Percentiles rank a stretch among this genome's conserved stretches.
phyloP scores from a whole-genome alignment of 2,113 vertebrate genomes.

The Panthera leo region DNA sequence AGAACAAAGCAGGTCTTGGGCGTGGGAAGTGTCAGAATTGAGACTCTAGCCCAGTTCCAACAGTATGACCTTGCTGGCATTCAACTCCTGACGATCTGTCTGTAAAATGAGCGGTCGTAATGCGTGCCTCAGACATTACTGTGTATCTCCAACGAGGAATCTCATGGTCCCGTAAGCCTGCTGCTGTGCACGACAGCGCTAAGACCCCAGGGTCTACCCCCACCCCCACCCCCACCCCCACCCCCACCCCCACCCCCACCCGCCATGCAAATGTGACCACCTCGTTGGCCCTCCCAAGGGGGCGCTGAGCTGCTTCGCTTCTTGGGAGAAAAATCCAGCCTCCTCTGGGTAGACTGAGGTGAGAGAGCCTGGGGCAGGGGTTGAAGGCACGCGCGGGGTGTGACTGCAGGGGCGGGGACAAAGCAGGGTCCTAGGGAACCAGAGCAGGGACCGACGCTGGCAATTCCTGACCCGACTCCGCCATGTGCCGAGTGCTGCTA shows the following conservation, averaged over 20 bases:
- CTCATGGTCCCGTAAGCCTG: fast-evolving
- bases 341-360: background rate
- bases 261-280: fast-evolving
- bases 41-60: too few species aligned
- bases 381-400: fast-evolving
- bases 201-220: background rate
- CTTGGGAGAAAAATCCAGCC: fast-evolving
- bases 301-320: background rate
- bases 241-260: too few species aligned
- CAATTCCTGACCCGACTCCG: background rate
- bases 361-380: background rate
- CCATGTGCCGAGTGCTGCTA: fast-evolving
- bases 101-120: background rate
- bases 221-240: too few species aligned
- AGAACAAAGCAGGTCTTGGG: background rate
- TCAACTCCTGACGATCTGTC: background rate
- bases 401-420: background rate
- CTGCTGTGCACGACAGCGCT: fast-evolving
- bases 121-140: fast-evolving
- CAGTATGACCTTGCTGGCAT: background rate
- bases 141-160: background rate
- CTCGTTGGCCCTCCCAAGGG: background rate
- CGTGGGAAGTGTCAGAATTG: too few species aligned
- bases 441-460: fast-evolving
- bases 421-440: background rate